A percentile compares a stretch with the other conserved stretches of the same genome.
These are phyloP conservation scores for Chrysocyon brachyurus DNA, from an alignment of 2,797 vertebrate species.

Conservation along the genomic window DNA sequence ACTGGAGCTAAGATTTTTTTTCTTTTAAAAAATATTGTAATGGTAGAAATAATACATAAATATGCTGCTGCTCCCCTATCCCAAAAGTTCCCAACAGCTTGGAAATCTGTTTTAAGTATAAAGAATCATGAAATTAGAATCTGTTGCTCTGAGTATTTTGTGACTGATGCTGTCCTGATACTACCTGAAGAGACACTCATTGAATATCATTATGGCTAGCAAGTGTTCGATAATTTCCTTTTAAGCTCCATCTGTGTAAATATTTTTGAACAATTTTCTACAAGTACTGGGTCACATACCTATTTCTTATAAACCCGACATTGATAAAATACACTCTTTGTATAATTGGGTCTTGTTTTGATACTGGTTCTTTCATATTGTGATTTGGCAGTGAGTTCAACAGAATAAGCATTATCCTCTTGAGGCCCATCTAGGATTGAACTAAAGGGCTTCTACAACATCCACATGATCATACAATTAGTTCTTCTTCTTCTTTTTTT, in stretches of 20 bases:
- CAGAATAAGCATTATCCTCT: constrained; percentile 77
- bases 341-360: constrained; percentile 79
- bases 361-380: constrained; percentile 69
- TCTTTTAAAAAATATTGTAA: not conserved
- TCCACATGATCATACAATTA: constrained; percentile 69
- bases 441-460: constrained; percentile 69
- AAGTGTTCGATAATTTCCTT: constrained; percentile 68
- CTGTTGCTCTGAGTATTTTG: constrained; percentile 64
- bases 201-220: constrained; percentile 54
- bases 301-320: constrained; percentile 66
- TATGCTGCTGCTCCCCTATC: not conserved
- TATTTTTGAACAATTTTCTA: constrained; percentile 76
- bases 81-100: not conserved
- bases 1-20: not conserved
- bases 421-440: constrained; percentile 72
- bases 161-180: constrained; percentile 50
- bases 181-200: constrained; percentile 63
- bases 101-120: constrained; percentile 8
- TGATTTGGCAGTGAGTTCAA: constrained; percentile 78
- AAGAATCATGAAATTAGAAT: constrained; percentile 42
- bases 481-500: not conserved
- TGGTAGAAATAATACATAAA: constrained; percentile 37
- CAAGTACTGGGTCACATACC: constrained; percentile 59
- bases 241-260: constrained; percentile 70
- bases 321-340: constrained; percentile 73